Evolutionary conservation across 2,797 vertebrate species (phyloP).

Genomic region (Premnoplex brunnescens): DNA sequence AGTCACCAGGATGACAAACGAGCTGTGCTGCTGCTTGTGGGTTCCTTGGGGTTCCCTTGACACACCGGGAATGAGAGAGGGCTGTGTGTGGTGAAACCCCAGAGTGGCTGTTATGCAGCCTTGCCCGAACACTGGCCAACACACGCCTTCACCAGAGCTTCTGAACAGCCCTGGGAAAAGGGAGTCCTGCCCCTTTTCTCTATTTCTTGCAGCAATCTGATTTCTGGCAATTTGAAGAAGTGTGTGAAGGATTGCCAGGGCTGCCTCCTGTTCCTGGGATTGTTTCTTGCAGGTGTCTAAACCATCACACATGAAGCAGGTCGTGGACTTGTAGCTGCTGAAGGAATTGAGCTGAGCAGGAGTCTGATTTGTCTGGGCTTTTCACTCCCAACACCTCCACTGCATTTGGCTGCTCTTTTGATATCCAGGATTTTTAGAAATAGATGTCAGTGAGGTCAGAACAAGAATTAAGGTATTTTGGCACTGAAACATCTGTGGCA

Average conservation of each 20-base stretch:
- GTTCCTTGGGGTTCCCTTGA: rapidly evolving
- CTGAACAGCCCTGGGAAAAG: neutral
- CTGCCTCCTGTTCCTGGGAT: neutral
- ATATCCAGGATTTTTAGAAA: neutral
- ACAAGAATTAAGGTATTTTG: neutral
- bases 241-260: neutral
- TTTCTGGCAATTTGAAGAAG: neutral
- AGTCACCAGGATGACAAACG: neutral
- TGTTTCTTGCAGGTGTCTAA: neutral
- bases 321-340: neutral
- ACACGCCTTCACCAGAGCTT: neutral
- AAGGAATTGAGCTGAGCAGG: neutral
- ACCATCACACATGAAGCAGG: neutral
- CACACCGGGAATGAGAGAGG: rapidly evolving
- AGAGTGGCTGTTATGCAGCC: rapidly evolving
- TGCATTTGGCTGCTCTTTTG: neutral
- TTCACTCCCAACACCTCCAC: neutral
- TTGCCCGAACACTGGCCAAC: neutral
- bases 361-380: neutral
- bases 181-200: neutral
- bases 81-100: rapidly evolving
- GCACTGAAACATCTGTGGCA: neutral
- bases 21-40: rapidly evolving
- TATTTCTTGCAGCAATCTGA: neutral
- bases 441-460: neutral